Base-by-base conservation (phyloP, 2,797 vertebrate species). In the Microcaecilia unicolor region DNA sequence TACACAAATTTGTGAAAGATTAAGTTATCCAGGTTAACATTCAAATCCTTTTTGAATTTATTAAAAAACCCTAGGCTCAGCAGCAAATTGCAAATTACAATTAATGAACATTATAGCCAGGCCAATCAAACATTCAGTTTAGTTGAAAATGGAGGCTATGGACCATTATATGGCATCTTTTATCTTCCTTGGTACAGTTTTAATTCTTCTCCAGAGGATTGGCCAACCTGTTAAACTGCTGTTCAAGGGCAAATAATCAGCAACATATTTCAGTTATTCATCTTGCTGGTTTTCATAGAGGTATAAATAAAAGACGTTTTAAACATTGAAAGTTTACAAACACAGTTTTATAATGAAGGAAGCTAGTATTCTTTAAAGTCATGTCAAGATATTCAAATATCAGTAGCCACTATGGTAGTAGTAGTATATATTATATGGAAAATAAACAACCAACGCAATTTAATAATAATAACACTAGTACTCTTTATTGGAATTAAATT, bases 11-110 rank as follows among this genome's bases (percentile, higher is more conserved):
- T n/a, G n/a, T n/a, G n/a, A n/a, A n/a, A n/a, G n/a, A n/a, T n/a
- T n/a, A n/a, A n/a, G n/a, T n/a, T n/a, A n/a, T n/a, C n/a, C n/a
- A n/a, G n/a, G n/a, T n/a, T n/a, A n/a, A n/a, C 37, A 16, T 32
- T 44, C 25, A 28, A 35, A 44, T 36, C 27, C 12, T 36, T 44
- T 30, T 36, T 31, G 39, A 28, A 28, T 22, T 36, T 15, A 25
- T 37, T 31, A 22, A 26, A 41, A n/a, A 43, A 43, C 29, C 33
- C 42, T 42, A 44, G 12, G 18, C 37, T 23, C 28, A 18, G 24
- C 19, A 36, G 26, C 37, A 37, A 31, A 28, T 37, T 31, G 18
- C 15, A 23, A 15, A 9, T 25, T 19, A 17, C 28, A 13, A n/a
- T 38, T 38, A 46, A 28, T 38, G 15, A 32, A 16, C 21, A 20